Percentiles rank a stretch among this genome's conserved stretches.
Conservation (phyloP, 2,113 vertebrate genomes). For the Antidorcas marsupialis region DNA sequence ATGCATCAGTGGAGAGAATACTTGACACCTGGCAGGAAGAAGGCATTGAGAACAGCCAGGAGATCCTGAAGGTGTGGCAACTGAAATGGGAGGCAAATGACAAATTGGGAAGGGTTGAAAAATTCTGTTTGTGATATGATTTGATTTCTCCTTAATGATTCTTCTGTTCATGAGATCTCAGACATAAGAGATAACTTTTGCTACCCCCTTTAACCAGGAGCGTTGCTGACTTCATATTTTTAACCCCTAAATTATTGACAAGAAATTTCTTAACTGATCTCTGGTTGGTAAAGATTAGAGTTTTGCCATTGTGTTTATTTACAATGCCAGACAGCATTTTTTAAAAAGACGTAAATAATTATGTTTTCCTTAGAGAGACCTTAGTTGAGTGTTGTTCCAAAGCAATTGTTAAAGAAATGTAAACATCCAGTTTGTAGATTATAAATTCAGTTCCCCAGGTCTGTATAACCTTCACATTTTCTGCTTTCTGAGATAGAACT, state of each 20-base stretch:
- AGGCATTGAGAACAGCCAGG: conserved; percentile 91
- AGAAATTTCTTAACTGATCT: background rate
- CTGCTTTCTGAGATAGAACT: background rate
- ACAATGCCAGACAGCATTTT: background rate
- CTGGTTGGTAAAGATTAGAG: background rate
- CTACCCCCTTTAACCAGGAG: background rate
- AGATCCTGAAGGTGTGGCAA: conserved; percentile 90
- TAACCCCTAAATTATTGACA: background rate
- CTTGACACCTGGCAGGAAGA: conserved; percentile 93
- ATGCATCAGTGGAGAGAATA: conserved; percentile 85
- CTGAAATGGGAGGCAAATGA: background rate
- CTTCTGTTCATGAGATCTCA: background rate
- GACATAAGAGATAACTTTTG: background rate
- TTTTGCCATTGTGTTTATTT: background rate
- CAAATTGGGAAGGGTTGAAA: background rate
- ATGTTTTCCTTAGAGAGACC: background rate
- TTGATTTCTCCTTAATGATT: conserved; percentile 17
- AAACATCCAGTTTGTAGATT: background rate
- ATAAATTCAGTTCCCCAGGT: background rate
- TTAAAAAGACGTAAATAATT: background rate
- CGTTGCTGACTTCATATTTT: background rate
- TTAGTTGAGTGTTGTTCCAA: background rate
- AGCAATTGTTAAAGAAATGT: background rate
- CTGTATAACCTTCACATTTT: background rate
- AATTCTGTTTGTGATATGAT: background rate